Conservation (phyloP, 2,797 vertebrate species). For the Amblyopsis hoosieri region DNA sequence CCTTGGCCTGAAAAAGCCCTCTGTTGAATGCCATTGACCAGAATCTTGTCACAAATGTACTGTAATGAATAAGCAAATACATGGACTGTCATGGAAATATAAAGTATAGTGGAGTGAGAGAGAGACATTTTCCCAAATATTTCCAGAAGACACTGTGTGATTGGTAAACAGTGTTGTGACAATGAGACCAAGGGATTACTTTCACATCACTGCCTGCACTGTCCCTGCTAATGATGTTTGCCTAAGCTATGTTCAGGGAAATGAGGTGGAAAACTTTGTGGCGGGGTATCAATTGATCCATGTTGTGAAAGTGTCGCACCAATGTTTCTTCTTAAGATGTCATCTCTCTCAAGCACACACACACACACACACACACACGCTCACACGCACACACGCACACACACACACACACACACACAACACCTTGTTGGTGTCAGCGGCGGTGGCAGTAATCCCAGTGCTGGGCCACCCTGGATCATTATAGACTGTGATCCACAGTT, state of each 20-base stretch:
- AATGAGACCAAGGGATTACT: conserved; percentile 78
- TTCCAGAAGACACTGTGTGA: conserved; percentile 33
- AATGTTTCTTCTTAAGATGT: conserved; percentile 73
- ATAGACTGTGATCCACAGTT: conserved; percentile 84
- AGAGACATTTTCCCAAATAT: conserved; percentile 6
- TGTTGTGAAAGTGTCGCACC: conserved; percentile 64
- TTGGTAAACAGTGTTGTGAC: conserved; percentile 43
- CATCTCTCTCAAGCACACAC: conserved; percentile 44
- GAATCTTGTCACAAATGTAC: not conserved
- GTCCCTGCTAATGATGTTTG: conserved; percentile 90
- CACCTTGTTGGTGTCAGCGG: conserved; percentile 69
- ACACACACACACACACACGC: conserved; percentile 26
- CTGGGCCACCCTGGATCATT: conserved; percentile 79
- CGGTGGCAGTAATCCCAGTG: conserved; percentile 71
- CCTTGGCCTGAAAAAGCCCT: too few species aligned
- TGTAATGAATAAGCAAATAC: too few species aligned
- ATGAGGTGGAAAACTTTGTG: conserved; percentile 85
- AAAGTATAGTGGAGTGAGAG: not conserved
- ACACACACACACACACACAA: conserved; percentile 30
- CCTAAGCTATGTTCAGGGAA: conserved; percentile 87
- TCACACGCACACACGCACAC: conserved; percentile 28
- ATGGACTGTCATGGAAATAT: too few species aligned
- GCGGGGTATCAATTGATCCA: conserved; percentile 64
- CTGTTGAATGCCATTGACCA: not conserved
- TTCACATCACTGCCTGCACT: conserved; percentile 85